Evolutionary conservation across 2,888 invertebrate species (phyloP).

Genomic region (Imbricaverruca yamaguchii): DNA sequence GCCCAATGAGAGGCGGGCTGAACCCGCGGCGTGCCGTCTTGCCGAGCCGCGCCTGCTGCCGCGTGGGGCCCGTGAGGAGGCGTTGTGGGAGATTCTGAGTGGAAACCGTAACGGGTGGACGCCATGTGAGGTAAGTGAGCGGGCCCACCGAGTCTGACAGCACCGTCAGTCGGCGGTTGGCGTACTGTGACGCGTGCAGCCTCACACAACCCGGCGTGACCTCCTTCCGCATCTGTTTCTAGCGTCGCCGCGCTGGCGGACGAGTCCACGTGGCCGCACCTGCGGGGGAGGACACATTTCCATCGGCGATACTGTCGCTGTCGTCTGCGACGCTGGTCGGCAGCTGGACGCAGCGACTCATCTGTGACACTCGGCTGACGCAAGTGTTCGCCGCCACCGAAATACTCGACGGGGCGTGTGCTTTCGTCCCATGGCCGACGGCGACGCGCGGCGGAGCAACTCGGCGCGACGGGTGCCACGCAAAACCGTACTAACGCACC

Average conservation of each 20-base stretch:
- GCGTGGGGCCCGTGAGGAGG: not conserved
- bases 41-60: not conserved
- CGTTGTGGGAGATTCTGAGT: not conserved
- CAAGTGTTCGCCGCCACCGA: not conserved
- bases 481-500: not conserved
- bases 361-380: not conserved
- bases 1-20: not conserved
- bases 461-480: not conserved
- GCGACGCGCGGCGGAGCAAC: not conserved
- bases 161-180: not conserved
- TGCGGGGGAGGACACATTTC: not conserved
- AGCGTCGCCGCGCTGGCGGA: not conserved
- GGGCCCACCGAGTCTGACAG: not conserved
- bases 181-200: not conserved
- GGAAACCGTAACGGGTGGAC: not conserved
- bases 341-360: not conserved
- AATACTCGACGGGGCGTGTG: not conserved
- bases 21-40: not conserved
- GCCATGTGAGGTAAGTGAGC: not conserved
- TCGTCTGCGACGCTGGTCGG: not conserved
- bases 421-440: not conserved
- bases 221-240: not conserved
- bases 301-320: not conserved
- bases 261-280: not conserved
- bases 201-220: not conserved